Base-by-base conservation (phyloP, 2,888 invertebrate species). In the Callimorpha dominula region DNA sequence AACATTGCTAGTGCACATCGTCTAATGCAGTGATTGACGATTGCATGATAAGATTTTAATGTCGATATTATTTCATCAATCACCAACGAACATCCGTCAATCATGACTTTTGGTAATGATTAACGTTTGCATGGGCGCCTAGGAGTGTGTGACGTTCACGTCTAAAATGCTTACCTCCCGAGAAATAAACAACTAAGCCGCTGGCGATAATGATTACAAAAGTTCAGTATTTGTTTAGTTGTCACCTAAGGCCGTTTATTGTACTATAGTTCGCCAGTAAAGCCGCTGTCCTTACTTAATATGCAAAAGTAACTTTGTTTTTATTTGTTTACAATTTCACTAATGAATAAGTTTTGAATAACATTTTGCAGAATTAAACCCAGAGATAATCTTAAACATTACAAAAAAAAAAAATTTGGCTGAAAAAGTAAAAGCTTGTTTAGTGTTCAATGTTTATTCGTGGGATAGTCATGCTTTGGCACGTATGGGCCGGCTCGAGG, bases 321-420 rank as follows among this genome's bases (percentile, higher is more conserved):
- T 66, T 42, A 40, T 57, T 68, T 49, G 65, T 57, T 71, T 46
- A 60, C 40, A 20, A 40, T 52, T 52, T 52, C 6, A 63, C 65
- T 72, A 65, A 57, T 49, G 70, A 73, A 70, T 80, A 65, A 54
- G 14, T 17, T 54, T n/a, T 54, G n/a, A n/a, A 54, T 17, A 54
- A n/a, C 17, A 54, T 17, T n/a, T 1, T 0, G 54, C 8, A 50
- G 50, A 3, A 54, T n/a, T 17, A n/a, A 52, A 14, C 52, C 17
- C 15, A 15, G 15, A n/a, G 54, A 17, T 17, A 7, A 50, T n/a
- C 14, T n/a, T 54, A n/a, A n/a, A n/a, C 6, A n/a, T 52, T 15
- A 52, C 0, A 6, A 17, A 14, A 2, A 1, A 52, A 4, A 17
- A 52, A 17, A 6, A 5, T 14, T 12, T 4, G 4, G 14, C 14